Evolutionary conservation across 2,888 invertebrate genomes (phyloP), one percentile per base, ranked within the genome.

Genomic region (Taphrorychus bicolor): DNA sequence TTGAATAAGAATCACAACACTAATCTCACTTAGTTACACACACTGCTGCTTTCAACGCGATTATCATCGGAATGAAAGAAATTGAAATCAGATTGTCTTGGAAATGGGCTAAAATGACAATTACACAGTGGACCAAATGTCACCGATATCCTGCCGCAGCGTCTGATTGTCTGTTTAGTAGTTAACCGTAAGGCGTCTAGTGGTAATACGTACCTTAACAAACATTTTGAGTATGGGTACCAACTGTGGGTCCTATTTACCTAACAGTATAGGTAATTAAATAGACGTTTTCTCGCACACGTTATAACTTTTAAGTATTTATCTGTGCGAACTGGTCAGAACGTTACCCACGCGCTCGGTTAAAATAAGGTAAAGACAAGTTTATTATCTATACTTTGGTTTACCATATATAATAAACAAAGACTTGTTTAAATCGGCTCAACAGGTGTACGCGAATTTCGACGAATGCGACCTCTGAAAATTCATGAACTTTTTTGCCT

Each of bases 401-500:
- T 61, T 66, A 68, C 60, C 62, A 66, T 53, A 53, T 65, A 53
- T 65, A 53, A 71, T 49, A 70, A 72, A 71, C 72, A 74, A 73
- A 51, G 70, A 58, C 70, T 48, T 72, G 71, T 71, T 70, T 71
- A 16, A 32, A 24, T 68, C 64, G 65, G 59, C 63, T 66, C 60
- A 69, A 71, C 72, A 71, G 74, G 73, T 73, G 75, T 75, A 72
- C 68, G 66, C 51, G 58, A 61, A 59, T 68, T 69, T 70, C 66
- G 69, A 57, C 69, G 67, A 69, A 70, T 58, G 66, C 56, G 45
- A 40, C 14, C 57, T 66, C 58, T 62, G 63, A 62, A 71, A 66
- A 70, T 71, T 66, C 69, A 69, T 64, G 66, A 57, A n/a, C 16
- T 67, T 72, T 70, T 65, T 57, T n/a, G n/a, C n/a, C n/a, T n/a